These are phyloP conservation scores for Malaclemys terrapin DNA, from an alignment of 2,113 vertebrate species.

Conservation along the genomic window DNA sequence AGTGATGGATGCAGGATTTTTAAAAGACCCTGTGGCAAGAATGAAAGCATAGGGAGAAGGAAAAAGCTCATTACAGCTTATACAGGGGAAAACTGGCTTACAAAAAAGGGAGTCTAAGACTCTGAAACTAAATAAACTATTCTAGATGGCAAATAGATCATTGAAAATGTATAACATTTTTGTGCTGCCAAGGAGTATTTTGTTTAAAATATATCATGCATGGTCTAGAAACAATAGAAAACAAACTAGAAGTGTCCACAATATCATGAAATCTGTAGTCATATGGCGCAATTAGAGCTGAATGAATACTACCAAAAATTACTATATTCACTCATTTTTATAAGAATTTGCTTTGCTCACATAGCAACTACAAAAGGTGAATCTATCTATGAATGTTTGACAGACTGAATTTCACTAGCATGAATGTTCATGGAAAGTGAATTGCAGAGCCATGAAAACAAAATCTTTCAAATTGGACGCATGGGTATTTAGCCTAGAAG, in stretches of 20 bases:
- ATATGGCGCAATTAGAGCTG: not conserved
- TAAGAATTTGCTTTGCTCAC: constrained; percentile 1
- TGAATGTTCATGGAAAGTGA: constrained; percentile 55
- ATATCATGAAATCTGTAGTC: constrained; percentile 14
- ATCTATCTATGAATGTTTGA: not conserved
- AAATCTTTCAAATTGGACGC: not conserved
- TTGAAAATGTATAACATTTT: constrained; percentile 25
- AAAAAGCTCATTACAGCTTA: constrained; percentile 23
- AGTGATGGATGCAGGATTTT: constrained; percentile 14
- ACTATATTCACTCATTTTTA: constrained; percentile 25
- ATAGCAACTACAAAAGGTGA: not conserved
- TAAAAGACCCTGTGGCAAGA: constrained; percentile 38
- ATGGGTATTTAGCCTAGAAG: not conserved
- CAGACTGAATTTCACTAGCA: not conserved
- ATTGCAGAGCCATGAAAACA: constrained; percentile 46
- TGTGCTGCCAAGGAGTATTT: constrained; percentile 39
- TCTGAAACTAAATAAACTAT: constrained; percentile 23
- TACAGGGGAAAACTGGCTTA: not conserved
- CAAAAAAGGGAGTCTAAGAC: not conserved
- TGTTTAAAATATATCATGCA: constrained; percentile 6
- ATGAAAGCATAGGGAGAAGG: constrained; percentile 5
- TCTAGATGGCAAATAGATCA: constrained; percentile 30
- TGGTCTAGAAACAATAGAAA: constrained; percentile 41
- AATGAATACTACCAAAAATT: not conserved
- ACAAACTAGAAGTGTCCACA: constrained; percentile 42